A percentile compares a stretch with the other conserved stretches of the same genome.
These are phyloP conservation scores for Zaprionus lachaisei DNA, from an alignment of 1,140 invertebrate species.

Conservation along the genomic window DNA sequence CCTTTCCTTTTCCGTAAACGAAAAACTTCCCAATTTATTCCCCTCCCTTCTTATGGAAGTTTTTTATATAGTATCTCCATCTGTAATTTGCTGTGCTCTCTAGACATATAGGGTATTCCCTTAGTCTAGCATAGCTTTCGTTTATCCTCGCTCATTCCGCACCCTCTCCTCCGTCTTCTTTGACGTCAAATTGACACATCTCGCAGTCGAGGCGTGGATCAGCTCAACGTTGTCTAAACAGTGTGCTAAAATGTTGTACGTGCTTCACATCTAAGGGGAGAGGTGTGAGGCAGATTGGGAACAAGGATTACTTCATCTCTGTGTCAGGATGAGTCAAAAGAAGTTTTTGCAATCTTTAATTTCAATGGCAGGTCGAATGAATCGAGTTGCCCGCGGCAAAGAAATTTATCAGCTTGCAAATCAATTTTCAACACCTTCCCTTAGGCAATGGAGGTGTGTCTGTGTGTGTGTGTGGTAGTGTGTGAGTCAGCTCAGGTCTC, in stretches of 20 bases:
- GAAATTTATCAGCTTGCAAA: slow-evolving; percentile 67
- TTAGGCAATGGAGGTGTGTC: slow-evolving; percentile 18
- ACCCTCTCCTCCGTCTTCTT: slow-evolving; percentile 50
- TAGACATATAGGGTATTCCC: neutral
- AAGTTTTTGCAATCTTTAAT: slow-evolving; percentile 54
- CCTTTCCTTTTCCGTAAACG: no score
- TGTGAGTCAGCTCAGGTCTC: slow-evolving; percentile 10
- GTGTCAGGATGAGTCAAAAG: neutral
- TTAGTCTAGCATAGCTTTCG: neutral
- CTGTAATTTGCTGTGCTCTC: neutral
- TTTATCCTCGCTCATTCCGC: slow-evolving; percentile 1
- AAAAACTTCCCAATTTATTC: no score
- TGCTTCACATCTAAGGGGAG: slow-evolving; percentile 3
- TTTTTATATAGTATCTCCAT: no score
- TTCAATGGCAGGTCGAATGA: slow-evolving; percentile 56
- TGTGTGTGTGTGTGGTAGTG: neutral
- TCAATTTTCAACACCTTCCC: slow-evolving; percentile 72
- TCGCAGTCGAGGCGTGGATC: slow-evolving; percentile 43
- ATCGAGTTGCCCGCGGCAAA: slow-evolving; percentile 13
- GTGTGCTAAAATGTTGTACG: slow-evolving; percentile 71
- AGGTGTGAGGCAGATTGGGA: neutral
- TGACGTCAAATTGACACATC: slow-evolving; percentile 79
- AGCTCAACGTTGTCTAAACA: slow-evolving; percentile 59
- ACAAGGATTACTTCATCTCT: neutral
- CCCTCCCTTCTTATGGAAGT: no score